Evolutionary conservation across 2,888 invertebrate genomes (phyloP), one percentile per base, ranked within the genome.

Genomic region (Baronia brevicornis): DNA sequence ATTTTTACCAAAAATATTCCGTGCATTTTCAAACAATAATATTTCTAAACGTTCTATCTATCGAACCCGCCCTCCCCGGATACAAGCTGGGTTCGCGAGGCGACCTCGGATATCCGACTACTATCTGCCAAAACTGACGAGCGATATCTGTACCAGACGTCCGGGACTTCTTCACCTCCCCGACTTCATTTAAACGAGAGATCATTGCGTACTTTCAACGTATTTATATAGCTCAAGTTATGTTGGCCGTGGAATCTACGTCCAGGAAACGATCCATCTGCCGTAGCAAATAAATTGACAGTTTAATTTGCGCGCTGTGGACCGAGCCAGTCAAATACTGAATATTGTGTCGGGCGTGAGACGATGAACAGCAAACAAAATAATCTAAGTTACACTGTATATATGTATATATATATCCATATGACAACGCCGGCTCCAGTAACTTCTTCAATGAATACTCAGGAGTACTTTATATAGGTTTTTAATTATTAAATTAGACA

Each of bases 71-170:
- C n/a, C n/a, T 24, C 17, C 59, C 59, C 64, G 67, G 69, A 69
- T 60, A 60, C 46, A 56, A 51, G 58, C 59, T 58, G 54, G 55
- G 45, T 50, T 57, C 61, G 53, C 56, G 60, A 63, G 60, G 55
- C 62, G 69, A 67, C 72, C 72, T 66, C 70, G 55, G 57, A 60
- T 58, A 59, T 72, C 69, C 66, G 62, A 45, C 54, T 52, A 43
- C 51, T 48, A 27, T 27, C 26, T 20, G 19, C 28, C 28, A 22
- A 27, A 36, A 36, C 27, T 27, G 22, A 30, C 30, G 27, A 22
- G 17, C 26, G 12, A 28, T 23, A 7, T 13, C 26, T 5, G 6
- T 9, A 22, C 30, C 29, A 30, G 14, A 21, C 13, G 22, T 13
- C 17, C 17, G 3, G 22, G 22, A 29, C 30, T 21, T 27, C 26